Conservation (phyloP, 2,797 vertebrate species). For the Enteromius thamalakanensis region DNA sequence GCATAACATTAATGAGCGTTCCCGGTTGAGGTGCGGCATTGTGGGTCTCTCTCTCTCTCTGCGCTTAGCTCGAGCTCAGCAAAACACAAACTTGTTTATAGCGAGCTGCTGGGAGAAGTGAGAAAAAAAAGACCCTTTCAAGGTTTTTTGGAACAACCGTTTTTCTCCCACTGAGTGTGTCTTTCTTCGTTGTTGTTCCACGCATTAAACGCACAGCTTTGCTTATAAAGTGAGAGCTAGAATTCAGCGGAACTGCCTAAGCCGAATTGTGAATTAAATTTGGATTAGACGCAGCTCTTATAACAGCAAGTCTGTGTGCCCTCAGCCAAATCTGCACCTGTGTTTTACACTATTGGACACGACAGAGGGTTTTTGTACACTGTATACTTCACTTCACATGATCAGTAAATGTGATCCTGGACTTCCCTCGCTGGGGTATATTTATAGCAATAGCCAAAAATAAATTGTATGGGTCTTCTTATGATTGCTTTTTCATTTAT, state of each 20-base stretch:
- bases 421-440: no score
- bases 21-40: constrained; percentile 81
- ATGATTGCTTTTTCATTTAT: no score
- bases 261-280: constrained; percentile 52
- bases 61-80: constrained; percentile 60
- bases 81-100: constrained; percentile 72
- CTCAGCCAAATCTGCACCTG: constrained; percentile 19
- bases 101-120: constrained; percentile 61
- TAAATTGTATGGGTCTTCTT: no score
- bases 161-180: constrained; percentile 2
- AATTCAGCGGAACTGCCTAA: constrained; percentile 2
- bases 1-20: constrained; percentile 85
- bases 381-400: constrained; percentile 10
- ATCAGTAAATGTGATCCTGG: background rate
- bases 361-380: constrained; percentile 25
- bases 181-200: constrained; percentile 15
- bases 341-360: constrained; percentile 35
- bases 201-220: constrained; percentile 7
- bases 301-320: constrained; percentile 17
- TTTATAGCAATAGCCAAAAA: no score
- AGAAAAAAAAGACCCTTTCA: constrained; percentile 42
- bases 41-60: constrained; percentile 62
- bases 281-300: constrained; percentile 34
- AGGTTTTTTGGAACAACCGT: background rate
- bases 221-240: constrained; percentile 19